Base-by-base conservation (phyloP, 2,888 invertebrate genomes). In the Drosophila nigricruria region DNA sequence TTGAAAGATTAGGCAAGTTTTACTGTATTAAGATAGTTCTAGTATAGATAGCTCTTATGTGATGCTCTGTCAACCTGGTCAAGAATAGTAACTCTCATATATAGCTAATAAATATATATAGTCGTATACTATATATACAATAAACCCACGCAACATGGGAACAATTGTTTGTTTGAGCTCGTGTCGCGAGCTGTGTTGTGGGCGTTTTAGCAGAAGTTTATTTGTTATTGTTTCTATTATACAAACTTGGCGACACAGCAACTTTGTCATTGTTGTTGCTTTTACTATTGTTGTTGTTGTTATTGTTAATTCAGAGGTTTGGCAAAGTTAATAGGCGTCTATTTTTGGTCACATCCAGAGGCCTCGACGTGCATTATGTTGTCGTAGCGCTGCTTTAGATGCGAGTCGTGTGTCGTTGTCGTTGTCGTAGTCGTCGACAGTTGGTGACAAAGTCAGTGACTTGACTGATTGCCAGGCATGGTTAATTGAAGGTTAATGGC, bases 401-500 rank as follows among this genome's bases (percentile, higher is more conserved):
- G 73, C 77, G 73, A 86, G 86, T 88, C 88, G 83, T 76, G 84
- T 69, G 66, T 69, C 65, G 64, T 49, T 30, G 52, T 36, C 34
- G 50, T 18, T 10, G 56, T 27, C 60, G 63, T 65, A 18, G 52
- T 34, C 60, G 63, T 65, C 49, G 70, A 62, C 54, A 69, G 57
- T 73, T 63, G 64, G 70, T 73, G 74, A 82, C 79, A 78, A 71
- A 76, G 69, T 77, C 81, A 72, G n/a, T 79, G 80, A 78, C 70
- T 70, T 80, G 78, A 86, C 70, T 86, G 86, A 79, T 79, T 80
- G 80, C 72, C 77, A 70, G 81, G 60, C 79, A 77, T 79, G 76
- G 71, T 47, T 73, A 82, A 89, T 77, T 82, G 86, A 86, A 89
- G 86, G 90, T 89, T 89, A 89, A 89, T 77, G 86, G 80, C 79